Evolutionary conservation across 2,797 vertebrate species (phyloP), one percentile per base, ranked within the genome.

Genomic region (Aphelocoma californica): DNA sequence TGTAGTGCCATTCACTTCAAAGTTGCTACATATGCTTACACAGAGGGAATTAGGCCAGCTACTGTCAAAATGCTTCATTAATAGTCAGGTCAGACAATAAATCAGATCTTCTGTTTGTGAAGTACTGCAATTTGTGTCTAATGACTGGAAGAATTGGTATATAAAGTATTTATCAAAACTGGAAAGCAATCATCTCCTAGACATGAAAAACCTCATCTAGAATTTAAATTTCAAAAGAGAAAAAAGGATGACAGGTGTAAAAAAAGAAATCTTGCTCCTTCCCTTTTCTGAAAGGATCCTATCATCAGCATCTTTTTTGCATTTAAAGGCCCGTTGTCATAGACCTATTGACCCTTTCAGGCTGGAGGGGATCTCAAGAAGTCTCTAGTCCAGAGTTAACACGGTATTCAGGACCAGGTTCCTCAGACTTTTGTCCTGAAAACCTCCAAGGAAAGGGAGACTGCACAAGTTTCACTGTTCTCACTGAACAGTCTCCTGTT

Each of bases 11-110:
- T 81, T 73, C 61, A 91, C 66, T 91, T 83, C 70, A 62, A 94
- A 83, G 82, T 65, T 75, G 47, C 15, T 88, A 84, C 60, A 77
- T 51, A 81, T 77, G 87, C 67, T 93, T 93, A 93, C 60, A 78
- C 82, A 93, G 77, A 92, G 64, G 32, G 71, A 92, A 90, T 86
- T 81, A 88, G 48, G 73, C 60, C 80, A 93, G 64, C 77, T 77
- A 88, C 42, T 80, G 34, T 71, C 74, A 93, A 90, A 96, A 84
- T 64, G 51, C 56, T 75, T 93, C 83, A 94, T 95, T 93, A 88
- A 31, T 77, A 90, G 60, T 94, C 88, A 88, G 80, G 74, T 92
- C 94, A 93, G 90, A 93, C 54, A 88, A 88, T 70, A 95, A 92
- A 92, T 82, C 64, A 77, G 53, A 67, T 95, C 66, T 88, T 84